Percentiles rank a stretch among this genome's conserved stretches.
Evolutionary conservation across 1,140 invertebrate genomes (phyloP).

Genomic region (Aphis gossypii): DNA sequence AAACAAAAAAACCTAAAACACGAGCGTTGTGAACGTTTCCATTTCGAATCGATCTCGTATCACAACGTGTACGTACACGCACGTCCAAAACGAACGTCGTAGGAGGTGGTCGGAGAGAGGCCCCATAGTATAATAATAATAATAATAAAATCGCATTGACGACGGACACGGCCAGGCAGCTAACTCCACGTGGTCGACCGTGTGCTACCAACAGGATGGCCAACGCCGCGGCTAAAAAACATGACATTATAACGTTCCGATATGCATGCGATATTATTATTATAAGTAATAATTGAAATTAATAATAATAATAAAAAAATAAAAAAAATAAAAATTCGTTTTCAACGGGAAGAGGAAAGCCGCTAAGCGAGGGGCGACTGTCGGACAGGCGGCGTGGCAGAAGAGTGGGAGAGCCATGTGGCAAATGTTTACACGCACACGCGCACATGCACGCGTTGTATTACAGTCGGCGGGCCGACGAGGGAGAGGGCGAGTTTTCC

Average conservation of each 20-base stretch:
- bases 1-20: background rate
- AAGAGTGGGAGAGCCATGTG: slow-evolving; percentile 49
- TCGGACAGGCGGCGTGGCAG: background rate
- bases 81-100: background rate
- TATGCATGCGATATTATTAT: background rate
- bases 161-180: background rate
- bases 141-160: slow-evolving; percentile 13
- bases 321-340: background rate
- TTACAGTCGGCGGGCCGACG: background rate
- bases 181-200: slow-evolving; percentile 55
- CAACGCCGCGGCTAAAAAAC: slow-evolving; percentile 8
- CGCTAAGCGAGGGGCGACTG: background rate
- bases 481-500: slow-evolving; percentile 49
- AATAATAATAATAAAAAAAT: background rate
- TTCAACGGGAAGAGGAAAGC: background rate
- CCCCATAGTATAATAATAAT: background rate
- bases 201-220: slow-evolving; percentile 52
- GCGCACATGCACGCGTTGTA: background rate
- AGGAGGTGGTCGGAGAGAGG: background rate
- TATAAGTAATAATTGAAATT: slow-evolving; percentile 4
- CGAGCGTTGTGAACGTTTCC: background rate
- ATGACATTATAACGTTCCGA: background rate
- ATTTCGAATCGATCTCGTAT: slow-evolving; percentile 43
- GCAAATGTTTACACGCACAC: slow-evolving; percentile 48
- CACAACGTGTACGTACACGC: background rate